Conservation (phyloP, 2,113 vertebrate genomes). For the Rhinoptilus africanus region DNA sequence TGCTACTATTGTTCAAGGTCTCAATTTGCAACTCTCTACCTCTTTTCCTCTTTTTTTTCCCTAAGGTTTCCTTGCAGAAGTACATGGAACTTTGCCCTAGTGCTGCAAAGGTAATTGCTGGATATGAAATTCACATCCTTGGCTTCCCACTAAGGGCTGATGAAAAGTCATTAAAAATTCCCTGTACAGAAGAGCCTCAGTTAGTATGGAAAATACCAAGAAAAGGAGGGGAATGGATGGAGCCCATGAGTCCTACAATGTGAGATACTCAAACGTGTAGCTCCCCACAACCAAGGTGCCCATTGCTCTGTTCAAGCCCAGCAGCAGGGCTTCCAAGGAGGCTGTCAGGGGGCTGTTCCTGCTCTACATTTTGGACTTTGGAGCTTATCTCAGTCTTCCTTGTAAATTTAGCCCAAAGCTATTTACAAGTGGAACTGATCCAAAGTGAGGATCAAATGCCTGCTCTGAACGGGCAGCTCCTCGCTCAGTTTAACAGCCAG, state of each 20-base stretch:
- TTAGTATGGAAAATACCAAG: not conserved
- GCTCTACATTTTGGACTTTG: not conserved
- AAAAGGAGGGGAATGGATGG: not conserved
- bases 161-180: not conserved
- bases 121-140: not conserved
- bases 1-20: not conserved
- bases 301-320: not conserved
- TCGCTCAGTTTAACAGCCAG: not conserved
- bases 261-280: fast-evolving
- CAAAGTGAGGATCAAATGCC: not conserved
- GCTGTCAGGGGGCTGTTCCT: not conserved
- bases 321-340: not conserved
- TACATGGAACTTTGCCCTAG: not conserved
- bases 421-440: not conserved
- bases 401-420: not conserved
- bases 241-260: fast-evolving
- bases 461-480: not conserved
- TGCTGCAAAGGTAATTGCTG: not conserved
- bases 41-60: not conserved
- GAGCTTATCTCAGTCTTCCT: not conserved
- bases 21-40: not conserved
- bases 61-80: not conserved
- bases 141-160: not conserved
- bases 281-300: not conserved
- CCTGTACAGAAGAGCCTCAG: not conserved